A percentile compares a stretch with the other conserved stretches of the same genome.
These are phyloP conservation scores for Anthopleura xanthogrammica DNA, from an alignment of 92 coral and sea anemone species.

Conservation along the genomic window DNA sequence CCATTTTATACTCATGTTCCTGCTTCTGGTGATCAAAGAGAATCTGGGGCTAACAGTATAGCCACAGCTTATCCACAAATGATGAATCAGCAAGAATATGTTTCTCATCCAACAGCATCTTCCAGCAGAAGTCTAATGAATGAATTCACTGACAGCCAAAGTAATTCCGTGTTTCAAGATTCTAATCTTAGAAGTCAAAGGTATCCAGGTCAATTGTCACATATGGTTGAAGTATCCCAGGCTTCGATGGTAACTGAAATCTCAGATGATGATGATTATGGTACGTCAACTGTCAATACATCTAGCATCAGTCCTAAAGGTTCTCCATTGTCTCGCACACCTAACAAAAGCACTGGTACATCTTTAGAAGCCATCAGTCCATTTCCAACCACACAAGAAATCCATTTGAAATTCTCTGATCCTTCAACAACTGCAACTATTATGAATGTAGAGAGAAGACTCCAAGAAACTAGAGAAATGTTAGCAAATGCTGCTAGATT, in stretches of 20 bases:
- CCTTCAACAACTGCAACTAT: constrained; percentile 72
- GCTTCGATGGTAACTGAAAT: constrained; percentile 29
- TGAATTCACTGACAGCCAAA: constrained; percentile 4
- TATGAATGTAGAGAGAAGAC: constrained; percentile 74
- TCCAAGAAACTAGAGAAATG: constrained; percentile 73
- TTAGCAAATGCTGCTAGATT: constrained; percentile 70
- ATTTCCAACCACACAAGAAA: constrained; percentile 39
- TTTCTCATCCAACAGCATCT: constrained; percentile 4
- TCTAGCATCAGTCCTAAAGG: neutral
- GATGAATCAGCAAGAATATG: neutral
- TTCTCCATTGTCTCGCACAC: constrained; percentile 3
- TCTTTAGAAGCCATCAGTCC: constrained; percentile 46
- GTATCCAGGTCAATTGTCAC: neutral
- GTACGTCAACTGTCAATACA: neutral
- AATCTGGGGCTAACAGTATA: neutral
- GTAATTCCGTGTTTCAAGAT: neutral
- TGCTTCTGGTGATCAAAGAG: neutral
- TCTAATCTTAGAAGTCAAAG: neutral
- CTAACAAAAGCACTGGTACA: constrained; percentile 15
- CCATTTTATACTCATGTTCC: neutral
- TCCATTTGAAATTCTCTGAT: constrained; percentile 58
- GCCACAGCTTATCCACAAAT: neutral
- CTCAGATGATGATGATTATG: constrained; percentile 24
- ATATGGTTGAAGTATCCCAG: neutral
- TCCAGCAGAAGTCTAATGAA: constrained; percentile 1